Base-by-base conservation (phyloP, 2,113 vertebrate genomes). In the Pseudopipra pipra region DNA sequence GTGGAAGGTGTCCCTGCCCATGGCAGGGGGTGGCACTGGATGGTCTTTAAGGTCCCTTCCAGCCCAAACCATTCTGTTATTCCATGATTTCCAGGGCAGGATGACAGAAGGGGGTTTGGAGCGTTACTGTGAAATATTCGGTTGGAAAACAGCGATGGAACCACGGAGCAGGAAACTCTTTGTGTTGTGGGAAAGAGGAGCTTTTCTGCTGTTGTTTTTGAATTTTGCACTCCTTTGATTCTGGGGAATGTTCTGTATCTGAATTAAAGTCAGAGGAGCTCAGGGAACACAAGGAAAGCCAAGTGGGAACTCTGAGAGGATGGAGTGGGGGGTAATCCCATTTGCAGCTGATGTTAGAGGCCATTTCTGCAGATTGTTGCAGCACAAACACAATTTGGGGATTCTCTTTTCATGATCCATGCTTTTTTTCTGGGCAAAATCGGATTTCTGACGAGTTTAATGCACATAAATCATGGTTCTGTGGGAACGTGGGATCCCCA, bases 101-200 rank as follows among this genome's bases (percentile, higher is more conserved):
- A 71, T 6, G 13, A 6, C 27, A 46, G 71, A 15, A 28, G 7
- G 30, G 21, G 24, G 56, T 52, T 35, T 39, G 72, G 72, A 55
- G 23, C 14, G 5, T 46, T 52, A 2, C 19, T 28, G 5, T 24
- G 24, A 31, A 52, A 41, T 13, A 6, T 2, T 35, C 28, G 28
- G 24, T 25, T 65, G 51, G 41, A 55, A 56, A 77, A 3, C 5
- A 59, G 56, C 14, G 23, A 15, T 59, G 56, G 56, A 24, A 35
- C n/a, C n/a, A 59, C n/a, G 9, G 4, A 35, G 28, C 2, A 5
- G 25, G 20, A 9, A 77, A 5, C 4, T 0, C 24, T 37, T 31
- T 0, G 0, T 14, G 0, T 0, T 21, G 20, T 5, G 7, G 33
- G 19, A 16, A 54, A 28, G 19, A 2, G 12, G 41, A 22, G 35